Evolutionary conservation across 1,140 invertebrate genomes (phyloP).

Genomic region (Habropoda laboriosa): DNA sequence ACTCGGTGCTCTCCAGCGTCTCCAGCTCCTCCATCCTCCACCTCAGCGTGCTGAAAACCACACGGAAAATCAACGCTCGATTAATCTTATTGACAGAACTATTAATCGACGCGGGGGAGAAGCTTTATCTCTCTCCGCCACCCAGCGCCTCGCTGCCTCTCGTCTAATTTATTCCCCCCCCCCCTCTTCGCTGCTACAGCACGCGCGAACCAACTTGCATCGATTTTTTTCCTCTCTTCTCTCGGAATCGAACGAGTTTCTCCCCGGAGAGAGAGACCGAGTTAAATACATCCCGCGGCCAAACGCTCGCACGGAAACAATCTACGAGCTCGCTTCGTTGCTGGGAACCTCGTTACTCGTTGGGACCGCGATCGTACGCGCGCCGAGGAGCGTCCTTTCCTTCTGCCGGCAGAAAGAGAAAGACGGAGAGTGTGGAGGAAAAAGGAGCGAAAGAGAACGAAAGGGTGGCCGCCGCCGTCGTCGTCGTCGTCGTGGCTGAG

Average conservation of each 20-base stretch:
- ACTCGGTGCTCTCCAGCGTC: slow-evolving; percentile 80
- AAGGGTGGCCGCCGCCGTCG: too few relatives aligned
- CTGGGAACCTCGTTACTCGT: slow-evolving; percentile 7
- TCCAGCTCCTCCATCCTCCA: slow-evolving; percentile 81
- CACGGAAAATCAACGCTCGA: slow-evolving; percentile 64
- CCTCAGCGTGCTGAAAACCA: slow-evolving; percentile 77
- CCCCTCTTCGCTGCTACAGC: neutral
- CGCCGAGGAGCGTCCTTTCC: neutral
- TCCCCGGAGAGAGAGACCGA: too few relatives aligned
- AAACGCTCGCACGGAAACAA: neutral
- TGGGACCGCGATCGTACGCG: neutral
- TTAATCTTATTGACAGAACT: slow-evolving; percentile 67
- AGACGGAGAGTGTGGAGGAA: neutral
- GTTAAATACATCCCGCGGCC: too few relatives aligned
- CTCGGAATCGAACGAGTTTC: too few relatives aligned
- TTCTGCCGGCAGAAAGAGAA: neutral
- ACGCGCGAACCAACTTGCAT: slow-evolving; percentile 2
- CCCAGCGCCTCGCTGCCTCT: neutral
- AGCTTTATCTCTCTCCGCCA: slow-evolving; percentile 22
- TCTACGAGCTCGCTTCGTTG: neutral
- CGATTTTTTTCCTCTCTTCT: neutral
- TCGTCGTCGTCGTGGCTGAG: slow-evolving; percentile 1
- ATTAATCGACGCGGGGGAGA: slow-evolving; percentile 50
- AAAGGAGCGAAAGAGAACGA: neutral
- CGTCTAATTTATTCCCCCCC: slow-evolving; percentile 34